Evolutionary conservation across 2,113 vertebrate genomes (phyloP), one percentile per base, ranked within the genome.

Genomic region (Columbina picui): DNA sequence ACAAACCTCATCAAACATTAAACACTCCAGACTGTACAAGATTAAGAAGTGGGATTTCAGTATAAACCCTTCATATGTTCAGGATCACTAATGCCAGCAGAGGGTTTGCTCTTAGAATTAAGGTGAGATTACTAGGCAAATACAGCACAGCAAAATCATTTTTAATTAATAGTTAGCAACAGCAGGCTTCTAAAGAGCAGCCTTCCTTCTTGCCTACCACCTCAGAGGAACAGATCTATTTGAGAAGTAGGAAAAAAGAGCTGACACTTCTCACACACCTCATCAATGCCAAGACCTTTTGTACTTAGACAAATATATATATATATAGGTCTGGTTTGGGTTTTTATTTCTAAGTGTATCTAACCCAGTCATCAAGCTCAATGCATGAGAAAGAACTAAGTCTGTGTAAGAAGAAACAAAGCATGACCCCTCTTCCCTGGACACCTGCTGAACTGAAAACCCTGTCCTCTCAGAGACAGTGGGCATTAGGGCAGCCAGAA

Each of bases 61-160:
- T 80, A 73, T 85, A 96, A 94, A 90, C 90, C 87, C 79, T 74
- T 90, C 60, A 85, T 85, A 79, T 55, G 56, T 92, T 92, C 70
- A 65, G 59, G 83, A 79, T 94, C 87, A 61, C 47, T 71, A 86
- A 92, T 57, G 50, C 79, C 60, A 90, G 84, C 43, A 67, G 75
- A 79, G n/a, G 49, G 43, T 83, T 95, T 91, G 71, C 71, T 89
- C 43, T 91, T 64, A 60, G 90, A 89, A 83, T 86, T 88, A 86
- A 83, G 70, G 67, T 2, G 2, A 79, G 89, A 91, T 83, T 83
- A 83, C 71, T 56, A 91, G 57, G 57, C 68, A 94, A 94, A 91
- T 91, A 89, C 29, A 68, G 45, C 1, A 12, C 38, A 73, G 53
- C 27, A 75, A 94, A 91, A 39, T 55, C 1, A 41, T 64, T 71